These are phyloP conservation scores for Alces alces DNA, from an alignment of 2,113 vertebrate species.

Conservation along the genomic window DNA sequence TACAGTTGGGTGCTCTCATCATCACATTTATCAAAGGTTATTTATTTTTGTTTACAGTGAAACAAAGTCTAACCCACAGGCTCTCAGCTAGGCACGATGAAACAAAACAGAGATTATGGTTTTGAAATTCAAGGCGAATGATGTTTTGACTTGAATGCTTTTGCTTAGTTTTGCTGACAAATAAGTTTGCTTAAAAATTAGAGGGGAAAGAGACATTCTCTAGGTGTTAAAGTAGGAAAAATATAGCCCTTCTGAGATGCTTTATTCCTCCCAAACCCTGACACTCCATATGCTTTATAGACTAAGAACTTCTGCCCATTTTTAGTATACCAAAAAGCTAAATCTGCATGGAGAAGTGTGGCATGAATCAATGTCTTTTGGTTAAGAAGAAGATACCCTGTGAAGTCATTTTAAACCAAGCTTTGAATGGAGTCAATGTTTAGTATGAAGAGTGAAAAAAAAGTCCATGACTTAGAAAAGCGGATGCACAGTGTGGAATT, in stretches of 20 bases:
- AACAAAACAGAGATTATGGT: constrained; percentile 46
- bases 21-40: constrained; percentile 31
- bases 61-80: not conserved
- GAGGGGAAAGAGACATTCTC: not conserved
- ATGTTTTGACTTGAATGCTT: constrained; percentile 36
- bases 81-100: not conserved
- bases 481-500: not conserved
- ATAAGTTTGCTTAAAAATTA: constrained; percentile 30
- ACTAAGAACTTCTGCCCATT: not conserved
- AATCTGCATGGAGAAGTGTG: not conserved
- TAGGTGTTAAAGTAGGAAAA: constrained; percentile 8
- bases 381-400: constrained; percentile 2
- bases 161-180: constrained; percentile 27
- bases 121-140: constrained; percentile 42
- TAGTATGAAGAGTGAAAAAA: constrained; percentile 36
- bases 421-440: not conserved
- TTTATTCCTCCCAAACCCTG: not conserved
- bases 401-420: constrained; percentile 23
- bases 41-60: not conserved
- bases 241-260: not conserved
- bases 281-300: not conserved
- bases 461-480: not conserved
- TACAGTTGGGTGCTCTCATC: not conserved
- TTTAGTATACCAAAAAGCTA: not conserved
- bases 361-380: not conserved